Percentiles rank a stretch among this genome's conserved stretches.
Conservation (phyloP, 2,113 vertebrate species). For the Oriolus oriolus region DNA sequence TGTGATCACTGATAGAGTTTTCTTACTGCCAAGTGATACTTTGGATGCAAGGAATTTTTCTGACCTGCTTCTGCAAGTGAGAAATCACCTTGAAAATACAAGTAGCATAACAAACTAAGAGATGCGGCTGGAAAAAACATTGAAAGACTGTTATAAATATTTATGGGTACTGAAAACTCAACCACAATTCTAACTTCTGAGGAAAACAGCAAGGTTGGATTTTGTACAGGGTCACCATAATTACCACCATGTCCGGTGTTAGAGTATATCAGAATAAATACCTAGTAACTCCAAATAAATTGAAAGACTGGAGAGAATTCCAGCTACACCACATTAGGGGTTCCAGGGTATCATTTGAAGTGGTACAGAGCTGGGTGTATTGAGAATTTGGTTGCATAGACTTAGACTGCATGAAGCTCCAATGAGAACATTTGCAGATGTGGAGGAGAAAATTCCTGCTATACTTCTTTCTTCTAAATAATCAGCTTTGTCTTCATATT, state of each 20-base stretch:
- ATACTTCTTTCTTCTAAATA: not conserved
- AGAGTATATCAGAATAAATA: not conserved
- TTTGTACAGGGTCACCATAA: not conserved
- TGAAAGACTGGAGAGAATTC: not conserved
- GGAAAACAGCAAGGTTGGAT: not conserved
- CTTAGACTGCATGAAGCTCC: not conserved
- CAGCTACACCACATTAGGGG: not conserved
- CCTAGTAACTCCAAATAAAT: not conserved
- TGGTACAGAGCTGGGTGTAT: not conserved
- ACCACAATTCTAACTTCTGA: not conserved
- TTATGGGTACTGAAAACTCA: not conserved
- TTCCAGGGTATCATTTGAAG: not conserved
- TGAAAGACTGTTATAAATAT: constrained; percentile 12
- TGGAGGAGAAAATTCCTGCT: not conserved
- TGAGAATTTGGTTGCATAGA: not conserved
- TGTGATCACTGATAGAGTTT: not conserved
- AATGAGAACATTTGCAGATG: not conserved
- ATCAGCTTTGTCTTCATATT: not conserved
- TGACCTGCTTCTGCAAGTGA: not conserved
- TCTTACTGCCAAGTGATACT: not conserved
- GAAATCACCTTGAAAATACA: constrained; percentile 30
- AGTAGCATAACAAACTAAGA: not conserved
- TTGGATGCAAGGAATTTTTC: not conserved
- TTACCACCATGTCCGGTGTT: not conserved
- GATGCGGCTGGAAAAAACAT: not conserved